Evolutionary conservation across 2,797 vertebrate genomes (phyloP), one percentile per base, ranked within the genome.

Genomic region (Chelmon rostratus): DNA sequence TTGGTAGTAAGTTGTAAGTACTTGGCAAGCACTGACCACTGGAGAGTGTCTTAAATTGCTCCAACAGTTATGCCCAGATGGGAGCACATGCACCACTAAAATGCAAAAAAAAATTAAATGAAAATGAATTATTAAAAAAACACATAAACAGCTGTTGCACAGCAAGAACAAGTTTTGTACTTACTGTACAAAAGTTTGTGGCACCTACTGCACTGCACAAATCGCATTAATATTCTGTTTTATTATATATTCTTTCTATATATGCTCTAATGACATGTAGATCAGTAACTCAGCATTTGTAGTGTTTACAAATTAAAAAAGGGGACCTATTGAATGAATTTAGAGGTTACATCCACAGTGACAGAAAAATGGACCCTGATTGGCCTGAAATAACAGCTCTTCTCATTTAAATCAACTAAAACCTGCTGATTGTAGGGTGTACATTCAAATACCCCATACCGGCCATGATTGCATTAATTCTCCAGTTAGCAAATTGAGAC

Each of bases 11-110:
- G 70, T 58, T 40, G 46, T 40, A 59, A 83, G 73, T 68, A 80
- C 79, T 84, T 82, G 73, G 82, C 73, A 84, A 72, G 59, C 71
- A 61, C 38, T 84, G 76, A 80, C 62, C 53, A 65, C 18, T 62
- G 58, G 38, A 31, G 65, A 49, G 42, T 56, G 61, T 66, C 63
- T 79, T 83, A 25, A 81, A 65, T 70, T 73, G 52, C 57, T 70
- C 53, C 18, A 53, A 61, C 59, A 66, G 31, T 50, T 46, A 19
- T 68, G 23, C 65, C 54, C 52, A 73, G 44, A 58, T 49, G 53
- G 47, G 46, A 63, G 46, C 31, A 7, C 8, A 42, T 59, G 50
- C 8, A 6, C 16, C 62, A 46, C 50, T 71, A 46, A 25, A 46
- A 37, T 65, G 53, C 77, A 6, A 68, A 54, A 74, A 80, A 63